Base-by-base conservation (phyloP, 1,140 invertebrate species). In the Macrobrachium nipponense region DNA sequence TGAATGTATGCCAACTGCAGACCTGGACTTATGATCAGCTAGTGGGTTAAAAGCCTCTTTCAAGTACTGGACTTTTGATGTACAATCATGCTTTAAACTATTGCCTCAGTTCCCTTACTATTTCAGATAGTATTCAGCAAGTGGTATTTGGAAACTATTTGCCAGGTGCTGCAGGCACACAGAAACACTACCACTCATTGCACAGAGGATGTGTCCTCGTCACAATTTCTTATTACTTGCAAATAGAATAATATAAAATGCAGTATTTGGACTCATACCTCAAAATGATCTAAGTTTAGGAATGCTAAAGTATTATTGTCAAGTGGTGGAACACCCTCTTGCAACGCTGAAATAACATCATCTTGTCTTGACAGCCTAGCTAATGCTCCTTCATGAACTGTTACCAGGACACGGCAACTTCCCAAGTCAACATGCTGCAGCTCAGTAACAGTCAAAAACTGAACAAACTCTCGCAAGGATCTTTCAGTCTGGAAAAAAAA, bases 201-300 rank as follows among this genome's bases (percentile, higher is more conserved):
- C 27, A 36, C 27, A 36, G 27, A 36, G 27, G 27, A 36, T 36
- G 27, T 36, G 27, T 36, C 27, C 1, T 36, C 1, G 27, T 36
- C 27, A 36, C 27, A 36, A 4, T 4, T 36, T 36, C 27, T 36
- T 36, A 36, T 36, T 4, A 36, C 27, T 36, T 36, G 36, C 17
- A 70, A 51, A 5, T 51, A 51, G 7, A 12, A 0, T 6, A 51
- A 0, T 5, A 51, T 51, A 51, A 8, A 51, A 8, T 51, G 7
- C 51, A 51, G 5, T 51, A 51, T 6, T 51, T 51, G 7, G 51
- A 51, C 3, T 12, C 91, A 91, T 88, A 92, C 91, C 89, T 92
- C 92, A 88, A 93, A 92, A 73, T 92, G 91, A 60, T 92, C 92
- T 61, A 93, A 89, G 51, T 92, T 90, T n/a, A 93, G 91, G 87